Evolutionary conservation across 2,113 vertebrate species (phyloP).

Genomic region (Pteropus alecto): DNA sequence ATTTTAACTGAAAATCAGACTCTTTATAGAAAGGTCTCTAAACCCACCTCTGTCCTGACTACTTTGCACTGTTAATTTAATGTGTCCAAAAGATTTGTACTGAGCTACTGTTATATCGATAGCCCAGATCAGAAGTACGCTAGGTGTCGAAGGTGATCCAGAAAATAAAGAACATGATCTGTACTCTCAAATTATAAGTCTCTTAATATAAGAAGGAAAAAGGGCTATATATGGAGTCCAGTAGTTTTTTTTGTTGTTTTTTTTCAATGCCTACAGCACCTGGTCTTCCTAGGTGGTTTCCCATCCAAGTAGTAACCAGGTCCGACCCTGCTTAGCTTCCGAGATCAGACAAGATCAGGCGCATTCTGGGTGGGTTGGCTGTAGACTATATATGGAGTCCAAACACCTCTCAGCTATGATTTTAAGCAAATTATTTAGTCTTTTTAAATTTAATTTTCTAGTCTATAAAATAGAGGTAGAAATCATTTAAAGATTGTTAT

Average conservation of each 20-base stretch:
- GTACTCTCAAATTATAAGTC: background rate
- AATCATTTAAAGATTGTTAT: background rate
- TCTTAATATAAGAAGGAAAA: background rate
- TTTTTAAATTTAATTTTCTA: background rate
- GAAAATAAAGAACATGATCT: background rate
- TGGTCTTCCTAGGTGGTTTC: too few species aligned
- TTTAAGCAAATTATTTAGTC: conserved; percentile 3
- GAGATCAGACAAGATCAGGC: too few species aligned
- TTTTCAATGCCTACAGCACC: too few species aligned
- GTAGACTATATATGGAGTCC: background rate
- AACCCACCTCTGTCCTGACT: background rate
- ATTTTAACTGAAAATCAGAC: background rate
- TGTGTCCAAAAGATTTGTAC: background rate
- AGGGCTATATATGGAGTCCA: too few species aligned
- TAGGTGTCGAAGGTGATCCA: background rate
- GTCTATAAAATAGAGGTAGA: background rate
- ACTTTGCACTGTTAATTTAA: background rate
- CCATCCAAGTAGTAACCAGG: too few species aligned
- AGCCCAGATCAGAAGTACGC: background rate
- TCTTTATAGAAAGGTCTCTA: background rate
- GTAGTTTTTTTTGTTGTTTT: too few species aligned
- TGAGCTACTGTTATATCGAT: background rate
- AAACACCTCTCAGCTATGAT: background rate
- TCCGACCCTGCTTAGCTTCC: too few species aligned
- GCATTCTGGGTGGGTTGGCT: too few species aligned